Conservation (phyloP, 1,140 invertebrate genomes). For the Aleiodes sp. region DNA sequence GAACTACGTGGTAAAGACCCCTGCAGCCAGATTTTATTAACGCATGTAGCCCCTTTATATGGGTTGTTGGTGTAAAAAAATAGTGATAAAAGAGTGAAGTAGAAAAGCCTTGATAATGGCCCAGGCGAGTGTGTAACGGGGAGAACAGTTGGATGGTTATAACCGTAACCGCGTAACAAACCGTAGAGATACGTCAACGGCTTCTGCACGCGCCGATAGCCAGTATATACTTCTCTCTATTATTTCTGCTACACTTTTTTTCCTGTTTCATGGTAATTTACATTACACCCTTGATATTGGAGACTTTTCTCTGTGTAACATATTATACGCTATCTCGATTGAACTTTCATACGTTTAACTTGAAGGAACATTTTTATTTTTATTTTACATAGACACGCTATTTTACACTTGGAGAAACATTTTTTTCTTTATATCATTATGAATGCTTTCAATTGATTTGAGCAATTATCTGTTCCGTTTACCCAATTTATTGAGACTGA, state of each 20-base stretch:
- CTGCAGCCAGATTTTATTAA: slow-evolving; percentile 4
- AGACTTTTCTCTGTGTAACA: neutral
- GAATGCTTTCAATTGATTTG: too few species aligned
- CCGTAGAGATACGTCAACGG: slow-evolving; percentile 35
- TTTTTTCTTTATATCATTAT: too few species aligned
- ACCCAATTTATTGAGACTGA: too few species aligned
- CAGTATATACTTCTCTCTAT: neutral
- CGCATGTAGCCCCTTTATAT: neutral
- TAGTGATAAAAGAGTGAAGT: neutral
- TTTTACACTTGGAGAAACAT: too few species aligned
- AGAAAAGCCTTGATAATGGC: neutral
- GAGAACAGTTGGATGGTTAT: slow-evolving; percentile 17
- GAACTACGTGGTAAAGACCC: neutral
- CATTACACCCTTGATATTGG: neutral
- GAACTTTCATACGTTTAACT: too few species aligned
- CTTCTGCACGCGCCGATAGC: slow-evolving; percentile 8
- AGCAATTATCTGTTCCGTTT: too few species aligned
- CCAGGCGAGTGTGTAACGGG: too few species aligned
- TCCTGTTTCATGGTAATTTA: neutral
- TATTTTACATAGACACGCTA: too few species aligned
- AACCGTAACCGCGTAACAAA: slow-evolving; percentile 34
- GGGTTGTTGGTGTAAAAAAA: too few species aligned
- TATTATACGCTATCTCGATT: too few species aligned
- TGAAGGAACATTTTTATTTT: too few species aligned
- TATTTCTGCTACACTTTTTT: neutral